Evolutionary conservation across 2,888 invertebrate species (phyloP).

Genomic region (Caenorhabditis sp.): DNA sequence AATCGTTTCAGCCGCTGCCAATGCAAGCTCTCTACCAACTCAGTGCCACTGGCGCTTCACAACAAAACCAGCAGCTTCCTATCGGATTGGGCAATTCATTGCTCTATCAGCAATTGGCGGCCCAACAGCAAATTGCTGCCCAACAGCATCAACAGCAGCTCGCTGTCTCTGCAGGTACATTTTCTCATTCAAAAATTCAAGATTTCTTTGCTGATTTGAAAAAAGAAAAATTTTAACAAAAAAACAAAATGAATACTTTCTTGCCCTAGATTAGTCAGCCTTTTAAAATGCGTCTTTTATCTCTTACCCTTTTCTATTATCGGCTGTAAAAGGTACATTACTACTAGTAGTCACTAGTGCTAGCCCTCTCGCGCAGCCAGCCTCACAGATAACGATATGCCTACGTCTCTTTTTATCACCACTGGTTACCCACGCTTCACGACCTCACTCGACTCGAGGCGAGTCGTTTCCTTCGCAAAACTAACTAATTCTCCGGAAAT

Average conservation of each 20-base stretch:
- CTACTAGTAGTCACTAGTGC: slow-evolving; percentile 8
- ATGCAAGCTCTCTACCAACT: slow-evolving; percentile 75
- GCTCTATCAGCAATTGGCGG: slow-evolving; percentile 66
- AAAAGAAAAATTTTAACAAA: no score
- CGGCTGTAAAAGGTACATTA: slow-evolving; percentile 8
- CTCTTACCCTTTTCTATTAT: background rate
- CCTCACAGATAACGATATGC: slow-evolving; percentile 18
- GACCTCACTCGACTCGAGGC: slow-evolving; percentile 2
- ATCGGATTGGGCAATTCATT: slow-evolving; percentile 58
- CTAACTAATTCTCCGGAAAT: slow-evolving; percentile 24
- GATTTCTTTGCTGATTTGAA: no score
- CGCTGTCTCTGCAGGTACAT: slow-evolving; percentile 66
- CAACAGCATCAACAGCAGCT: slow-evolving; percentile 69
- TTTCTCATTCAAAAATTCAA: background rate
- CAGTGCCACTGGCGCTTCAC: slow-evolving; percentile 45
- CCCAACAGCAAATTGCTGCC: slow-evolving; percentile 66
- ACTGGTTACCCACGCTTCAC: slow-evolving; percentile 22
- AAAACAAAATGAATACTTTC: no score
- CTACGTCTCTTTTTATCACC: slow-evolving; percentile 21
- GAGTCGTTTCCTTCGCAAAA: background rate
- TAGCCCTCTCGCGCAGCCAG: background rate
- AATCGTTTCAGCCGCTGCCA: slow-evolving; percentile 66
- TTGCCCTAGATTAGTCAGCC: slow-evolving; percentile 23
- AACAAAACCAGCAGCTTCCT: slow-evolving; percentile 55
- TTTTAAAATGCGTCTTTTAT: background rate